phyloP scores from a whole-genome alignment of 2,797 vertebrate genomes.

The Parauchenoglanis punctatus region DNA sequence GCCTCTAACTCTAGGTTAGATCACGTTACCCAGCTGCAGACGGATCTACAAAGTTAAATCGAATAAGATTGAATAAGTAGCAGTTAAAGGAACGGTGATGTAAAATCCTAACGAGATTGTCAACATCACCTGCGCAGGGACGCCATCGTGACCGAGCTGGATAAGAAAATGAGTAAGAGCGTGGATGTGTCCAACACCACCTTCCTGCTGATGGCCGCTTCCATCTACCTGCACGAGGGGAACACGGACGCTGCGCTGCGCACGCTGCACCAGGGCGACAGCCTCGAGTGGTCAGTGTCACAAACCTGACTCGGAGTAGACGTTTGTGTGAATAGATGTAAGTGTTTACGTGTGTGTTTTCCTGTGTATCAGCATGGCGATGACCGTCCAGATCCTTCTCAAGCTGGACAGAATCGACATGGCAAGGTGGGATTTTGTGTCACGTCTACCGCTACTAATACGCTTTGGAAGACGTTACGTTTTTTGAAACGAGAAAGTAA shows the following conservation, averaged over 20 bases:
- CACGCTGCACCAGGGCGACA: constrained; percentile 90
- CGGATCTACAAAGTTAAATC: no score
- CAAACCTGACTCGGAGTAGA: not conserved
- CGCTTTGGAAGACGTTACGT: not conserved
- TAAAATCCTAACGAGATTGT: no score
- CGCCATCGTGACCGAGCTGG: constrained; percentile 82
- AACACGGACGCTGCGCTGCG: constrained; percentile 88
- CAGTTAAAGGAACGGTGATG: no score
- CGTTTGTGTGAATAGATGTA: no score
- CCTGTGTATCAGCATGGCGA: constrained; percentile 81
- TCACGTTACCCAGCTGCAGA: not conserved
- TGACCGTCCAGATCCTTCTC: constrained; percentile 90
- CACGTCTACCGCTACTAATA: not conserved
- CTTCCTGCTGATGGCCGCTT: constrained; percentile 92
- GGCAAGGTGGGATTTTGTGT: constrained; percentile 79
- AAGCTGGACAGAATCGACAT: constrained; percentile 92
- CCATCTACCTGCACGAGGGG: constrained; percentile 86
- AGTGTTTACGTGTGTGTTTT: not conserved
- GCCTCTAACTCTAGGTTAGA: not conserved
- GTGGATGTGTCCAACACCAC: constrained; percentile 88
- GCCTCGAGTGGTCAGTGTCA: constrained; percentile 85
- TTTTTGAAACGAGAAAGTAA: no score
- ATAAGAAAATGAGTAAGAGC: constrained; percentile 90
- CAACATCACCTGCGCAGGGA: constrained; percentile 73
- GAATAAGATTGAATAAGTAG: not conserved